Percentiles rank a stretch among this genome's conserved stretches.
Evolutionary conservation across 1,140 invertebrate genomes (phyloP).

Genomic region (Drosophila kepulauana): DNA sequence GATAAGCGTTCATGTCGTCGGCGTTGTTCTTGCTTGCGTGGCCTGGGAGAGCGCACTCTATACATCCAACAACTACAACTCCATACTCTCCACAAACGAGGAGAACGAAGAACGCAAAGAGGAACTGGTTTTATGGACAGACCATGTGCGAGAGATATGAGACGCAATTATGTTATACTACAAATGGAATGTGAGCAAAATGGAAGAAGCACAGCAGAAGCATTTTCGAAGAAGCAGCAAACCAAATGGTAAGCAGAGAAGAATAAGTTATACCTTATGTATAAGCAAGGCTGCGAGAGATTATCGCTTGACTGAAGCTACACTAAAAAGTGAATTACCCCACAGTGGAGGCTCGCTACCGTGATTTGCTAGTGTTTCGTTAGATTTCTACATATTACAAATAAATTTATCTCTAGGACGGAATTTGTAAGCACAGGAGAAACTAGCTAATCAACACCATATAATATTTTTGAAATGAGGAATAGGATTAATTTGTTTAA

Average conservation of each 20-base stretch:
- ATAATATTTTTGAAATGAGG: too few species aligned
- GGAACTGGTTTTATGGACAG: constrained; percentile 55
- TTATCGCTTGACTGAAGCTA: constrained; percentile 18
- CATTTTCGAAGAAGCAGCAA: constrained; percentile 12
- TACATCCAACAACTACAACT: background rate
- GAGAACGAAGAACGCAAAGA: constrained; percentile 25
- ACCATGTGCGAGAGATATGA: constrained; percentile 64
- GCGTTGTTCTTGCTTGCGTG: constrained; percentile 49
- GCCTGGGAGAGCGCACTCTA: constrained; percentile 17
- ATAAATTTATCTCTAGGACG: background rate
- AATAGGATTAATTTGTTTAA: too few species aligned
- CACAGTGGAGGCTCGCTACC: constrained; percentile 2
- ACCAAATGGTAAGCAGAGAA: constrained; percentile 20
- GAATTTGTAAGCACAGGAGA: background rate
- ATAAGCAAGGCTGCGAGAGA: constrained; percentile 18
- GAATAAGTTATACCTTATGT: constrained; percentile 22
- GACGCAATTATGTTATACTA: constrained; percentile 54
- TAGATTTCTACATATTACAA: background rate
- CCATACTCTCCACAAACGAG: constrained; percentile 22
- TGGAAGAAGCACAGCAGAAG: constrained; percentile 27
- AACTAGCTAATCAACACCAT: background rate
- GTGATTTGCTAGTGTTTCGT: background rate
- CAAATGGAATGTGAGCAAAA: constrained; percentile 45
- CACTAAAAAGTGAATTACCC: background rate
- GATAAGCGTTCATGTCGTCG: constrained; percentile 74